Conservation (phyloP, 1,140 invertebrate genomes). For the Ephestia elutella region DNA sequence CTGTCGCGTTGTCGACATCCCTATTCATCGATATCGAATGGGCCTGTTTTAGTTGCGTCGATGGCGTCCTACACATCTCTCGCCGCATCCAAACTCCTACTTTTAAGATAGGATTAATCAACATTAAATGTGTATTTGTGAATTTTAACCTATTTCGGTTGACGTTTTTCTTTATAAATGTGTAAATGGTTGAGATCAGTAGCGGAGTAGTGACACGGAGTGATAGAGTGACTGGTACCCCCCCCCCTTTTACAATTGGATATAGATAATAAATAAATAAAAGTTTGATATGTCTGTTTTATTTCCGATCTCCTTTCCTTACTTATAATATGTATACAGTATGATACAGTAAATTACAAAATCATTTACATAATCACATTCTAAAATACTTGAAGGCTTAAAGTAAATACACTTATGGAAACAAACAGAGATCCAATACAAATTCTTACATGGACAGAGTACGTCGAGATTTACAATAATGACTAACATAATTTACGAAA, state of each 20-base stretch:
- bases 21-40: conserved; percentile 3
- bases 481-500: conserved; percentile 7
- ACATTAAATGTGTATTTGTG: conserved; percentile 74
- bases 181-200: conserved; percentile 70
- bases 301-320: conserved; percentile 31
- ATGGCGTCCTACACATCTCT: conserved; percentile 31
- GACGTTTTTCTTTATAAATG: conserved; percentile 68
- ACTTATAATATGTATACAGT: conserved; percentile 36
- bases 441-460: conserved; percentile 20
- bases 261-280: conserved; percentile 72
- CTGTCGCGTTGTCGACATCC: conserved; percentile 17
- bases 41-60: conserved; percentile 4
- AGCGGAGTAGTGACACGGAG: conserved; percentile 65
- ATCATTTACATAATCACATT: conserved; percentile 8
- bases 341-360: conserved; percentile 35
- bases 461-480: conserved; percentile 10
- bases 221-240: conserved; percentile 68
- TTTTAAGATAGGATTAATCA: conserved; percentile 63
- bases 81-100: conserved; percentile 41
- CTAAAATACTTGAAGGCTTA: neutral
- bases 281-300: conserved; percentile 59
- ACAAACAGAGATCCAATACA: neutral
- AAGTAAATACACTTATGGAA: neutral
- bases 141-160: conserved; percentile 70
- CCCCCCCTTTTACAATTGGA: conserved; percentile 71